Percentiles rank a stretch among this genome's conserved stretches.
phyloP scores from a whole-genome alignment of 2,888 invertebrate genomes.

The Caenorhabditis doughertyi region DNA sequence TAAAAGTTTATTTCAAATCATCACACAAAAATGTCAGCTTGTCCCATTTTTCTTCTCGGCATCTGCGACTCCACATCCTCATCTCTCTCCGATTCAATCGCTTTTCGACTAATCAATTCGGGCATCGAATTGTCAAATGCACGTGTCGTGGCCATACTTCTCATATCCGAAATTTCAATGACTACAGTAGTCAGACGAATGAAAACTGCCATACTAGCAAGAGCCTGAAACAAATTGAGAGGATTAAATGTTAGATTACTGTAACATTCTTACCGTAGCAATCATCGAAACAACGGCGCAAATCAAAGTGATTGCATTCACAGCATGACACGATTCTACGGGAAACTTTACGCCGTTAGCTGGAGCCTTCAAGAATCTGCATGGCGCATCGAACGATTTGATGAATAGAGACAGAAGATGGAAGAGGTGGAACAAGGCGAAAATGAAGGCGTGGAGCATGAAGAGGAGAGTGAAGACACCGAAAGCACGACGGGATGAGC shows the following conservation, averaged over 20 bases:
- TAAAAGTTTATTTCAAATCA: too few relatives aligned
- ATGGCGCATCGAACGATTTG: conserved; percentile 18
- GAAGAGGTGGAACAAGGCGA: conserved; percentile 34
- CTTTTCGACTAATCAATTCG: conserved; percentile 10
- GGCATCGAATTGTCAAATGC: conserved; percentile 51
- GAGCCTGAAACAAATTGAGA: conserved; percentile 26
- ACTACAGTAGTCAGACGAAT: conserved; percentile 36
- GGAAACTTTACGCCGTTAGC: not conserved
- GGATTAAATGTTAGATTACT: not conserved
- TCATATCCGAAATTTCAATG: conserved; percentile 23
- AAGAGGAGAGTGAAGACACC: conserved; percentile 49
- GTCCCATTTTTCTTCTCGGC: conserved; percentile 34
- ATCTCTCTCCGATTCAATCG: conserved; percentile 42
- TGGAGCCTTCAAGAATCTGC: not conserved
- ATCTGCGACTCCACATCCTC: conserved; percentile 12
- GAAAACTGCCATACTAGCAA: conserved; percentile 43
- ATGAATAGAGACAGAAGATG: conserved; percentile 17
- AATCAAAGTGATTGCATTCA: conserved; percentile 12
- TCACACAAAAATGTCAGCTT: conserved; percentile 41
- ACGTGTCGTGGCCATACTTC: conserved; percentile 39
- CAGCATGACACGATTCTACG: conserved; percentile 10
- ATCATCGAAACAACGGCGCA: conserved; percentile 29
- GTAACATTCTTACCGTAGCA: conserved; percentile 10
- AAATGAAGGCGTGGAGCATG: conserved; percentile 54
- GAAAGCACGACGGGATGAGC: conserved; percentile 41